Base-by-base conservation (phyloP, 2,797 vertebrate genomes). In the Coluber constrictor region DNA sequence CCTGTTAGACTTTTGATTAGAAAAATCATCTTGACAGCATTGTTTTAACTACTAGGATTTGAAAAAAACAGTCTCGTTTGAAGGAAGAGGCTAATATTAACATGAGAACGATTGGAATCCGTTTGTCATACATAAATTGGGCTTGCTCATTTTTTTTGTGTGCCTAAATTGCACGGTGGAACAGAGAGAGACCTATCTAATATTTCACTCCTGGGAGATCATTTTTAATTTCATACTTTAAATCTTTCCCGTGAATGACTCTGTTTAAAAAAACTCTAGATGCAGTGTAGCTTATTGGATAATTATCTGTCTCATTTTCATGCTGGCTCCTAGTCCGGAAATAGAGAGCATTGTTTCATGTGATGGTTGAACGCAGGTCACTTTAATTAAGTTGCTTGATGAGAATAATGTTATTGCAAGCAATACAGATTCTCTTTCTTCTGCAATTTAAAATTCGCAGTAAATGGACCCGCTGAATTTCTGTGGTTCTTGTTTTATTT, bases 131-230 rank as follows among this genome's bases (percentile, higher is more conserved):
- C 94, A 96, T 61, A 95, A 95, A 93, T 95, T 93, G 93, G 94
- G 93, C 43, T 90, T 57, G 9, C 56, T 56, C 95, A 74, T 95
- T 87, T 95, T 87, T 95, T 87, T 95, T 95, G 94, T 86, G 93
- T 94, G 91, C 94, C 96, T 91, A 93, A 96, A 93, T 91, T 95
- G 94, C 92, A 94, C 93, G 95, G 95, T 96, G n/a, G 11, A 32
- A 57, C 16, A 15, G 3, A 37, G 3, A 37, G 12, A 16, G 37
- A 89, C 57, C 0, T 47, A 59, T 37, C 18, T 57, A 20, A 20
- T 12, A 55, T 95, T 95, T 96, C 94, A 94, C 95, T 96, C 95
- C 95, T 96, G 95, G 94, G 90, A 96, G 94, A 95, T 97, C 10
- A 89, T 87, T 94, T 60, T 96, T 90, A 59, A 91, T 94, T 95